phyloP scores from a whole-genome alignment of 2,113 vertebrate species.

The Nansenia antarctica region DNA sequence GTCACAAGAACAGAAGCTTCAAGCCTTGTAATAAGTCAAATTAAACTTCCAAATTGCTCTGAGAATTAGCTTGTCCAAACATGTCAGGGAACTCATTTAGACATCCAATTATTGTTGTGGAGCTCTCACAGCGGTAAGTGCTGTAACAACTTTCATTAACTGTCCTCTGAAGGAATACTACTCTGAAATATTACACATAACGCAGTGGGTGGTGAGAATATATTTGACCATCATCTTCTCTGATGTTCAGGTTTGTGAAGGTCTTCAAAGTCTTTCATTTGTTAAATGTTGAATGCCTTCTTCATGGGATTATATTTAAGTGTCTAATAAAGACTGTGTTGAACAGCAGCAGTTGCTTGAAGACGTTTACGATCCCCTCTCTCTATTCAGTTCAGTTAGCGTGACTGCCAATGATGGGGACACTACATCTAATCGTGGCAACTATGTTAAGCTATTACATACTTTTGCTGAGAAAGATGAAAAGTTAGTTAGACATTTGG shows the following conservation, averaged over 20 bases:
- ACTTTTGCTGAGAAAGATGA: too few relatives aligned
- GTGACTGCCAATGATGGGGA: conserved; percentile 35
- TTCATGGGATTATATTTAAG: not conserved
- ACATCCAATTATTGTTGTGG: conserved; percentile 70
- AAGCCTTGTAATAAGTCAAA: conserved; percentile 60
- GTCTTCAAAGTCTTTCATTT: conserved; percentile 3
- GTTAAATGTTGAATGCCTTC: conserved; percentile 14
- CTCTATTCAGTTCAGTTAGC: conserved; percentile 22
- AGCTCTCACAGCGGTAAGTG: conserved; percentile 55
- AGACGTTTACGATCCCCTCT: not conserved
- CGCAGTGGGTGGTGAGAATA: conserved; percentile 36
- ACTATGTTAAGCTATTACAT: too few relatives aligned
- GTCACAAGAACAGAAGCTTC: conserved; percentile 16
- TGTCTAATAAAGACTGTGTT: not conserved
- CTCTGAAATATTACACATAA: conserved; percentile 51
- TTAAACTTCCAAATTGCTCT: conserved; percentile 66
- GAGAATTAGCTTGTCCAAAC: conserved; percentile 73
- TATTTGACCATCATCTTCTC: conserved; percentile 46
- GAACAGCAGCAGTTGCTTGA: not conserved
- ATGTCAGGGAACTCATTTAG: conserved; percentile 70
- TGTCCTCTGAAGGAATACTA: conserved; percentile 61
- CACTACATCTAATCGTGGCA: too few relatives aligned
- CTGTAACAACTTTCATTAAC: conserved; percentile 68
- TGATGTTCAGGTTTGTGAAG: conserved; percentile 1
- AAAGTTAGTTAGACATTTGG: too few relatives aligned